These are phyloP conservation scores for Salvelinus fontinalis DNA, from an alignment of 2,113 vertebrate species.

Conservation along the genomic window DNA sequence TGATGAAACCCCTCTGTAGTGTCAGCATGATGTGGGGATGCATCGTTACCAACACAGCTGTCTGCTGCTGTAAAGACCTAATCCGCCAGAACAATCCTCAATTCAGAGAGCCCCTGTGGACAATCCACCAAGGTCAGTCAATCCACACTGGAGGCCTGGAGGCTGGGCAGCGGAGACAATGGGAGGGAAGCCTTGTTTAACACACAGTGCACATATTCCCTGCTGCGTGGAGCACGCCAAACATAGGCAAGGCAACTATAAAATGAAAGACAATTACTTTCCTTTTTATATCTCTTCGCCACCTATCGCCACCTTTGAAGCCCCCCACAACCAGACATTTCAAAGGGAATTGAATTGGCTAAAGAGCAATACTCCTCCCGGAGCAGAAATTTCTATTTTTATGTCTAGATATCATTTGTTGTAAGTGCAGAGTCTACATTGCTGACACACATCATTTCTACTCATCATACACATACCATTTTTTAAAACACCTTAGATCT, in stretches of 20 bases:
- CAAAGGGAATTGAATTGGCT: background rate
- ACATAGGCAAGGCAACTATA: slow-evolving; percentile 23
- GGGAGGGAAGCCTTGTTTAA: slow-evolving; percentile 13
- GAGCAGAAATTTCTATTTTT: too few relatives aligned
- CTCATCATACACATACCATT: background rate
- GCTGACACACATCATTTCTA: background rate
- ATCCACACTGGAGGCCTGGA: slow-evolving; percentile 8
- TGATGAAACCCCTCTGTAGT: slow-evolving; percentile 10
- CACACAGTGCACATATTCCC: slow-evolving; percentile 13
- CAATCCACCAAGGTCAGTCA: slow-evolving; percentile 29
- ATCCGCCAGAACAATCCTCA: slow-evolving; percentile 26
- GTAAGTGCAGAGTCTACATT: background rate
- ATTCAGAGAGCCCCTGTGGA: slow-evolving; percentile 22
- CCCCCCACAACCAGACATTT: slow-evolving; percentile 22
- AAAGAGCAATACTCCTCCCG: background rate
- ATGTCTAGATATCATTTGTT: background rate
- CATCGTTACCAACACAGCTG: slow-evolving; percentile 2
- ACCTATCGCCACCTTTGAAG: slow-evolving; percentile 30
- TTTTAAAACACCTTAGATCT: background rate
- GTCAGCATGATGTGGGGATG: background rate
- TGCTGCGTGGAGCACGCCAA: slow-evolving; percentile 14
- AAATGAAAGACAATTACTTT: slow-evolving; percentile 38
- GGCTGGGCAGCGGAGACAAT: slow-evolving; percentile 18
- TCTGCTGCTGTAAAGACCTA: slow-evolving; percentile 11
- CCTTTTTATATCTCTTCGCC: slow-evolving; percentile 6